Conservation (phyloP, 2,888 invertebrate genomes). For the Microchrysa polita region DNA sequence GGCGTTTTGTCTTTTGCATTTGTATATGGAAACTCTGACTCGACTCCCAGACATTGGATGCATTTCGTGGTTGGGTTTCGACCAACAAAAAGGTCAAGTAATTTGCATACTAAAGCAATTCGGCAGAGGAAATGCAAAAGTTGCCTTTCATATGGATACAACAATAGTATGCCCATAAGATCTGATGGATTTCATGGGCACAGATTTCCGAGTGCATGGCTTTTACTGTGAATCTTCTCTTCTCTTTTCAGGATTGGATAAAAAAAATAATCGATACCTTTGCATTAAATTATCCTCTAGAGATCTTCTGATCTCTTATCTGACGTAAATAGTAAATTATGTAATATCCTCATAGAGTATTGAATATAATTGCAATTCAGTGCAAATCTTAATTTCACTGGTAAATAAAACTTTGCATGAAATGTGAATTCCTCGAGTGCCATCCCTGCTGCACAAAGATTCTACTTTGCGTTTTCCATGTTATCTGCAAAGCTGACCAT, state of each 20-base stretch:
- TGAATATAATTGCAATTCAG: no score
- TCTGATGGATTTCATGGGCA: constrained; percentile 48
- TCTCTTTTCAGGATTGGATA: background rate
- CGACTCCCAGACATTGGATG: constrained; percentile 33
- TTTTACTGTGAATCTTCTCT: background rate
- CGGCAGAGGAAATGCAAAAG: constrained; percentile 50
- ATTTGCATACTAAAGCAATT: constrained; percentile 51
- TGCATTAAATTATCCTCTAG: no score
- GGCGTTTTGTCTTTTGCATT: background rate
- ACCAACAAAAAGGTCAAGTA: constrained; percentile 49
- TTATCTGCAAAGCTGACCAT: constrained; percentile 40
- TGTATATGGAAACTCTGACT: constrained; percentile 3
- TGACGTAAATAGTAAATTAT: no score
- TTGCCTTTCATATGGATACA: constrained; percentile 47
- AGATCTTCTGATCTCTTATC: no score
- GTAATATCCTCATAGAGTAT: no score
- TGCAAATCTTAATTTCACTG: no score
- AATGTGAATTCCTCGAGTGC: no score
- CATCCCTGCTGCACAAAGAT: constrained; percentile 17
- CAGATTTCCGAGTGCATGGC: constrained; percentile 27
- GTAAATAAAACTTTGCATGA: no score
- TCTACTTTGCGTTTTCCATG: background rate
- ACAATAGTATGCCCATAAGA: constrained; percentile 46
- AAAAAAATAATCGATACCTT: no score
- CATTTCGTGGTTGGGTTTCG: constrained; percentile 47